phyloP scores from a whole-genome alignment of 1,140 invertebrate species.

The Oryctes rhinoceros region DNA sequence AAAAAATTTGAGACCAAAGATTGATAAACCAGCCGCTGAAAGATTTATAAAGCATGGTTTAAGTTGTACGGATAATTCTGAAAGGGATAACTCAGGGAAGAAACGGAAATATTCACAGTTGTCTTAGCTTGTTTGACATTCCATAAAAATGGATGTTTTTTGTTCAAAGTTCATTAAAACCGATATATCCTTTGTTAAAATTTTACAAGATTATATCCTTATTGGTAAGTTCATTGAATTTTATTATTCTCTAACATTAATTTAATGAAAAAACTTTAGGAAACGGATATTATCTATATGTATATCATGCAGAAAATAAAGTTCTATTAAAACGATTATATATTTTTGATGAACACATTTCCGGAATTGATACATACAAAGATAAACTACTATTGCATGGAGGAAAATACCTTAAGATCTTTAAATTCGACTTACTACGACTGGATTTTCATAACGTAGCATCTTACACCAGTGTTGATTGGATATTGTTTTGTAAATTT shows the following conservation, averaged over 20 bases:
- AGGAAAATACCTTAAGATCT: constrained; percentile 60
- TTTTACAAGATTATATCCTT: constrained; percentile 58
- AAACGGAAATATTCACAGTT: constrained; percentile 6
- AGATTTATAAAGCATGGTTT: constrained; percentile 69
- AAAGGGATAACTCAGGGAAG: constrained; percentile 5
- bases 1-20: constrained; percentile 64
- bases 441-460: constrained; percentile 51
- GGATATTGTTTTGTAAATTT: constrained; percentile 56
- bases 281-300: constrained; percentile 61
- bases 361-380: constrained; percentile 60
- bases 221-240: constrained; percentile 53
- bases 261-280: constrained; percentile 58
- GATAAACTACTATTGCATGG: constrained; percentile 62
- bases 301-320: constrained; percentile 54
- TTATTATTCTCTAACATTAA: background rate
- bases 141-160: background rate
- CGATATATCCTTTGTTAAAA: constrained; percentile 62
- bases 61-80: constrained; percentile 15
- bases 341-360: constrained; percentile 63
- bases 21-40: constrained; percentile 66
- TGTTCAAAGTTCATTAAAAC: constrained; percentile 53
- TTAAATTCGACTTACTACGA: constrained; percentile 50
- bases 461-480: constrained; percentile 50
- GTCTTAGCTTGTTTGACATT: background rate
- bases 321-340: constrained; percentile 57